Base-by-base conservation (phyloP, 2,113 vertebrate genomes). In the Chaenogobius annularis region DNA sequence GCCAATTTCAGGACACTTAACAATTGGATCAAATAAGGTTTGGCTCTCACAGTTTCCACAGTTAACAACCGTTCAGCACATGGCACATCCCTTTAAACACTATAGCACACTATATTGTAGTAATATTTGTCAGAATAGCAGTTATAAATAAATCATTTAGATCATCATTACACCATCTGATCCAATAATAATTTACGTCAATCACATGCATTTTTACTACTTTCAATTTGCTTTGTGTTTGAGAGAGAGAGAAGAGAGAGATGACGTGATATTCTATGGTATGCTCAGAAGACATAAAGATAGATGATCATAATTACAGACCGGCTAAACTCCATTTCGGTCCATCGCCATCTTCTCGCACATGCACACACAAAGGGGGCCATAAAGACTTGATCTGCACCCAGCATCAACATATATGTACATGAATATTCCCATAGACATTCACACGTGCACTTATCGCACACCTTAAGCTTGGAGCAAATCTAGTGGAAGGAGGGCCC, bases 271-370 rank as follows among this genome's bases (percentile, higher is more conserved):
- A 69, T 85, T 86, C 88, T 90, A 87, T 88, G 96, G 96, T 98
- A 97, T 98, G 96, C 97, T 94, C 93, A 95, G 94, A 94, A 95
- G 97, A 97, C 97, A 99, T 98, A 98, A 99, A 99, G 97, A 99
- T 99, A 98, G 97, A 99, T 99, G 96, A 96, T 97, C 94, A 95
- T 99, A 99, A 99, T 99, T 99, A 99, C 95, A 95, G 95, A 96
- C 95, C 97, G 98, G 97, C 96, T 97, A 98, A 99, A 98, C 97
- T 98, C 96, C 95, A 99, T 99, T 99, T 98, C 96, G 96, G 94
- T 95, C 97, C 95, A 95, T 97, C 96, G 77, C 87, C 82, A 89
- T 89, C 83, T 87, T 89, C 82, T 90, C 19, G 84, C 84, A 78
- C 95, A 95, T 72, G 81, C 47, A 75, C 73, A 73, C 82, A 79